Percentiles rank a stretch among this genome's conserved stretches.
Conservation (phyloP, 2,797 vertebrate genomes). For the Brotula barbata region DNA sequence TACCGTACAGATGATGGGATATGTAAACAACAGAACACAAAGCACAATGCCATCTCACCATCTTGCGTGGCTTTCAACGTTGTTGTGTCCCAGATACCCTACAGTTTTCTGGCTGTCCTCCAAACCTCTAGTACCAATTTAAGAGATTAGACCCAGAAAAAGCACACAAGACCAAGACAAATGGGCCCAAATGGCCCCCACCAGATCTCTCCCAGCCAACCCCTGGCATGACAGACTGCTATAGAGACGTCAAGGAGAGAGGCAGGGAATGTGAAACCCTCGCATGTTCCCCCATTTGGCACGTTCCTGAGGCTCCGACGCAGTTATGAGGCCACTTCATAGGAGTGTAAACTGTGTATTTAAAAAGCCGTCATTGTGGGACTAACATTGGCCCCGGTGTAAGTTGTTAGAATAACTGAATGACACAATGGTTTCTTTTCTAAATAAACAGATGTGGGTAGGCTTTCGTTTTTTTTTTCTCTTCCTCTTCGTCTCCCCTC, state of each 20-base stretch:
- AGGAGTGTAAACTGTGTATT: constrained; percentile 81
- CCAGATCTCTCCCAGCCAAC: constrained; percentile 59
- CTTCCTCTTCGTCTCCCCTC: constrained; percentile 55
- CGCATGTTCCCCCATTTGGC: constrained; percentile 72
- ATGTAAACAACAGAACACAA: constrained; percentile 31
- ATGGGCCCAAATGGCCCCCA: constrained; percentile 64
- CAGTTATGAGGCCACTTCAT: constrained; percentile 81
- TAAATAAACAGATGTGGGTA: constrained; percentile 88
- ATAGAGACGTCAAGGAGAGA: constrained; percentile 69
- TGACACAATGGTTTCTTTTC: constrained; percentile 89
- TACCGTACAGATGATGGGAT: constrained; percentile 24
- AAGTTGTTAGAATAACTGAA: constrained; percentile 84
- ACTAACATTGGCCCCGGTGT: constrained; percentile 77
- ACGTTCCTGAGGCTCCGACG: constrained; percentile 67
- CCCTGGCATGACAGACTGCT: constrained; percentile 63
- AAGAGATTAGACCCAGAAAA: constrained; percentile 79
- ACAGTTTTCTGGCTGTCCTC: constrained; percentile 62
- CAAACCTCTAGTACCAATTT: constrained; percentile 76
- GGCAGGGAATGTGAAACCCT: constrained; percentile 74
- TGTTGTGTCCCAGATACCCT: constrained; percentile 56
- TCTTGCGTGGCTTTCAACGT: constrained; percentile 20
- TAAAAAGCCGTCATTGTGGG: constrained; percentile 81
- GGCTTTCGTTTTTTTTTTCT: constrained; percentile 76
- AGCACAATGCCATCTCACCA: constrained; percentile 20
- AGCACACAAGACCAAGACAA: constrained; percentile 75